A percentile compares a stretch with the other conserved stretches of the same genome.
Evolutionary conservation across 2,113 vertebrate genomes (phyloP).

Genomic region (Macquaria australasica): DNA sequence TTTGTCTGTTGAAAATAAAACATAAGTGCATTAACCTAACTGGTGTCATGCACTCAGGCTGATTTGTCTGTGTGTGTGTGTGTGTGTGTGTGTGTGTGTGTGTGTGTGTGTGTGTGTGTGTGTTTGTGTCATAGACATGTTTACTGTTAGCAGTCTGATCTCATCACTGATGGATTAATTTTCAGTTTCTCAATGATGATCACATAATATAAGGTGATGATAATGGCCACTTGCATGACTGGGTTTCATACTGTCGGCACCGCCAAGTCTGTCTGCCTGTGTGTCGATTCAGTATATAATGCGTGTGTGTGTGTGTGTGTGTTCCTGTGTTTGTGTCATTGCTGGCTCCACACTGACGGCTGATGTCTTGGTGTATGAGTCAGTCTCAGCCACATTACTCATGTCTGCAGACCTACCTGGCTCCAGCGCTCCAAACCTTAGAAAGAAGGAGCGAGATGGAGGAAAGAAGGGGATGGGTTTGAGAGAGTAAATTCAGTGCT

Average conservation of each 20-base stretch:
- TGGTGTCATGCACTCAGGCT: neutral
- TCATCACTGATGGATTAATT: slow-evolving; percentile 61
- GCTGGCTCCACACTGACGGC: slow-evolving; percentile 80
- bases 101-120: slow-evolving; percentile 14
- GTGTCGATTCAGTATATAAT: slow-evolving; percentile 30
- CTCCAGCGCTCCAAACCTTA: slow-evolving; percentile 53
- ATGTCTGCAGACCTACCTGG: slow-evolving; percentile 80
- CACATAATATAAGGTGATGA: slow-evolving; percentile 56
- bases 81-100: slow-evolving; percentile 4
- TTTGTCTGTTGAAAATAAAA: neutral
- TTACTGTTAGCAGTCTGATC: slow-evolving; percentile 67
- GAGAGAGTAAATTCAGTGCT: neutral
- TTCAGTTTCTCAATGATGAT: slow-evolving; percentile 59
- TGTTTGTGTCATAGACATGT: slow-evolving; percentile 6
- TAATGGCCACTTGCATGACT: slow-evolving; percentile 56
- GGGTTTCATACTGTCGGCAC: slow-evolving; percentile 64
- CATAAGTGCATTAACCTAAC: neutral
- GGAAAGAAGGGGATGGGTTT: neutral
- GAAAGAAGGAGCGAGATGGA: slow-evolving; percentile 14
- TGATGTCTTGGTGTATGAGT: slow-evolving; percentile 75
- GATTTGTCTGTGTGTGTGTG: slow-evolving; percentile 11
- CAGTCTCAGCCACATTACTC: slow-evolving; percentile 79
- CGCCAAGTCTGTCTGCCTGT: slow-evolving; percentile 67
- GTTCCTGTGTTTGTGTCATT: slow-evolving; percentile 69
- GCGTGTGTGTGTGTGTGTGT: slow-evolving; percentile 41